Evolutionary conservation across 2,888 invertebrate genomes (phyloP), one percentile per base, ranked within the genome.

Genomic region (Aquatica leii): DNA sequence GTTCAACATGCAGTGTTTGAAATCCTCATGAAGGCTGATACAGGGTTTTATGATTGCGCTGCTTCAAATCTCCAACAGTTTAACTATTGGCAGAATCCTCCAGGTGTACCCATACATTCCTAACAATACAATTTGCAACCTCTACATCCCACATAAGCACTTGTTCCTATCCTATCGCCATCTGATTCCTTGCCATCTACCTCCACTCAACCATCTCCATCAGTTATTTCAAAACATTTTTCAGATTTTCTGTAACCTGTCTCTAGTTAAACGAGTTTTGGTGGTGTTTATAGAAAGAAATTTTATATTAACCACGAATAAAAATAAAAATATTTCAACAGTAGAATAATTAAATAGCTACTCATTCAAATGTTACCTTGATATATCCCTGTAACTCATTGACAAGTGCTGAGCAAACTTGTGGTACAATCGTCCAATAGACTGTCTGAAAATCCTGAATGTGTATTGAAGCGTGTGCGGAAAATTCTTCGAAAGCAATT

Each of bases 391-490:
- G 31, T 48, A 55, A 48, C n/a, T 37, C 46, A 12, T 55, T 40
- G 11, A 60, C 31, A 54, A 60, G 34, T 48, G 48, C 55, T 35
- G 14, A 11, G 35, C 54, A 60, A 20, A 55, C 55, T 60, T 55
- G 57, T 15, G 55, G 53, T 12, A 60, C 35, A 4, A 60, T 60
- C 37, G 14, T 18, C 21, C 18, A 18, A 60, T 60, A 34, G 48
- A 54, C 53, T 60, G 60, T 35, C 48, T 60, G 14, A 54, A 60
- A 43, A 60, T 60, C 40, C 46, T 55, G 20, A 60, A 60, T n/a
- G 31, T 21, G 15, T 55, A 60, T 21, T 60, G n/a, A n/a, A n/a
- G n/a, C n/a, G n/a, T n/a, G n/a, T n/a, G n/a, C n/a, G n/a, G n/a
- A n/a, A n/a, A n/a, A n/a, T n/a, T n/a, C n/a, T n/a, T n/a, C n/a